These are phyloP conservation scores for Brenthis ino DNA, from an alignment of 2,888 invertebrate genomes.

Conservation along the genomic window DNA sequence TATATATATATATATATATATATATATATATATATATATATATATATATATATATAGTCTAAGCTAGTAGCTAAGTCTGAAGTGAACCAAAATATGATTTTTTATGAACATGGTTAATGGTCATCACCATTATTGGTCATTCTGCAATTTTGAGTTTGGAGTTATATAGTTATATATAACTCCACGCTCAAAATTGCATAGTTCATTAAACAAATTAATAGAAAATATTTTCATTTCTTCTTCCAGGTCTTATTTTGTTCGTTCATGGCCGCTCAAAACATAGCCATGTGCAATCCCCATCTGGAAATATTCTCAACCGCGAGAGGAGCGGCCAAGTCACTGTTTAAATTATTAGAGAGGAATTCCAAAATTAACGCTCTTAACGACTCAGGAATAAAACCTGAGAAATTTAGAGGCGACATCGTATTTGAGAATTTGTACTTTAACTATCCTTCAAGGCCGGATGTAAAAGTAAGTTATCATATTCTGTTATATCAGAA, in stretches of 20 bases:
- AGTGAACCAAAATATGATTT: too few relatives aligned
- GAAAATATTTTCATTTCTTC: background rate
- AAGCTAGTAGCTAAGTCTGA: too few relatives aligned
- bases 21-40: too few relatives aligned
- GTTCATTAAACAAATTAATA: too few relatives aligned
- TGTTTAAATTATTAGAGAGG: constrained; percentile 87
- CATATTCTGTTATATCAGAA: too few relatives aligned
- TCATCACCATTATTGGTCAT: too few relatives aligned
- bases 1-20: too few relatives aligned
- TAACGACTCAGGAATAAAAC: constrained; percentile 70
- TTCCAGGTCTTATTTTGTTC: constrained; percentile 87
- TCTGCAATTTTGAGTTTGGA: too few relatives aligned
- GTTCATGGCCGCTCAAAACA: constrained; percentile 88
- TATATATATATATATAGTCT: too few relatives aligned
- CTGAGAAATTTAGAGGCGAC: constrained; percentile 81
- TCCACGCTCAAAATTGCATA: too few relatives aligned
- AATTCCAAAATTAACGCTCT: constrained; percentile 59
- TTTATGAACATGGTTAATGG: too few relatives aligned
- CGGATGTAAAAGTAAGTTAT: constrained; percentile 84
- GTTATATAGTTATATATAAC: too few relatives aligned
- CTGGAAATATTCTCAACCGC: constrained; percentile 88
- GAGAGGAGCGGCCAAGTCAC: constrained; percentile 86
- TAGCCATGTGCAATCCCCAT: constrained; percentile 88
- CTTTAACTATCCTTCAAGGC: constrained; percentile 90
- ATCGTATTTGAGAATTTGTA: constrained; percentile 86